Evolutionary conservation across 2,888 invertebrate genomes (phyloP), one percentile per base, ranked within the genome.

Genomic region (Chrysotoxum bicinctum): DNA sequence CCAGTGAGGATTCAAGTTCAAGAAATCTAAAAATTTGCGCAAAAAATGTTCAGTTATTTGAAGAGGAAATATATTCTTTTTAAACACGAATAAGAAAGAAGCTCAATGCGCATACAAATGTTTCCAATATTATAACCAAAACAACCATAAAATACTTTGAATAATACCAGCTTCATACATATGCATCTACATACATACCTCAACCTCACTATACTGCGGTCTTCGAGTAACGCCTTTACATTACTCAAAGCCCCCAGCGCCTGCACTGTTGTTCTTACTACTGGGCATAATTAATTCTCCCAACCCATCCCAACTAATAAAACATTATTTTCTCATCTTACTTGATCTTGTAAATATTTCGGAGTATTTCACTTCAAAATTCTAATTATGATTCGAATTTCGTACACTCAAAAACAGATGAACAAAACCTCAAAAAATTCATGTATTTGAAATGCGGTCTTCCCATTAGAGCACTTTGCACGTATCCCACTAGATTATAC

Each of bases 321-420:
- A 16, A 21, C 1, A 21, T 50, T 21, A 21, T 14, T 50, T 50
- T 50, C 48, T 48, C 48, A 21, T 32, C 2, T 8, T 14, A 14
- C 40, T 40, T 40, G n/a, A 14, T 12, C 0, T 14, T 12, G 37
- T 40, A 4, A 14, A 12, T 45, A 35, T 45, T 23, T 21, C n/a
- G 14, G 10, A 7, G 10, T 40, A 58, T 35, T 37, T 50, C 21
- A 50, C 48, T 60, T 12, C 30, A 50, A 60, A 60, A 23, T 73
- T 48, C 26, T 37, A 60, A 73, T 73, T 60, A 60, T 19, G 21
- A 58, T 60, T 50, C 60, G 14, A 60, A 60, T 73, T 73, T 48
- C n/a, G 16, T 30, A 19, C 21, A 9, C 19, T 4, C 12, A 58
- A 35, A 7, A 16, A 16, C 19, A 56, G 21, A 19, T 23, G 60